A percentile compares a stretch with the other conserved stretches of the same genome.
Evolutionary conservation across 1,140 invertebrate genomes (phyloP).

Genomic region (Triops cancriformis): DNA sequence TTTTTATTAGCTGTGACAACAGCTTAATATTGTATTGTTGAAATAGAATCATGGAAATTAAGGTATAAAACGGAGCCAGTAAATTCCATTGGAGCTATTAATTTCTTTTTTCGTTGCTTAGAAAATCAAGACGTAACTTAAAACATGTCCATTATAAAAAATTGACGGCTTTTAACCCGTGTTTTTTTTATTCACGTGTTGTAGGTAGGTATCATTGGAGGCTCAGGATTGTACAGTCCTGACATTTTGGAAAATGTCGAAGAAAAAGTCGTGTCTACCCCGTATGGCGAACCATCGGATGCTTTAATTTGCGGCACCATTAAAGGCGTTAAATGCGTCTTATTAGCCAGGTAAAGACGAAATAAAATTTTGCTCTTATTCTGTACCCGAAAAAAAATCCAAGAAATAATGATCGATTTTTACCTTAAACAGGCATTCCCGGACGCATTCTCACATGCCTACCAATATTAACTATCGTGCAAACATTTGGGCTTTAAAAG

Average conservation of each 20-base stretch:
- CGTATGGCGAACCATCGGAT: constrained; percentile 80
- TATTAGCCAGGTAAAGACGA: constrained; percentile 59
- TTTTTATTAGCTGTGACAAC: too few relatives aligned
- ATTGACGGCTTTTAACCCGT: background rate
- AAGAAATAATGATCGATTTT: constrained; percentile 1
- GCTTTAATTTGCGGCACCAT: constrained; percentile 67
- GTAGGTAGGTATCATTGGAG: constrained; percentile 91
- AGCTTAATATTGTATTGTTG: too few relatives aligned
- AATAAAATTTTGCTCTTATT: constrained; percentile 9
- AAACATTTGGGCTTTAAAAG: constrained; percentile 87
- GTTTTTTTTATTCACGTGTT: background rate
- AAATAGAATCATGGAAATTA: too few relatives aligned
- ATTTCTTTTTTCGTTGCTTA: too few relatives aligned
- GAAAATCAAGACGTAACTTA: too few relatives aligned
- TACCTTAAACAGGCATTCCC: constrained; percentile 62
- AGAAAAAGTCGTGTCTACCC: constrained; percentile 59
- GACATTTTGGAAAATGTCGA: constrained; percentile 62
- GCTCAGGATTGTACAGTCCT: constrained; percentile 81
- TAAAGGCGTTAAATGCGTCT: constrained; percentile 62
- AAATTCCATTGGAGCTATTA: too few relatives aligned
- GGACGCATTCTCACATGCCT: constrained; percentile 71
- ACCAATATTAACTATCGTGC: constrained; percentile 88
- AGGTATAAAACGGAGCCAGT: too few relatives aligned
- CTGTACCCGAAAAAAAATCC: background rate
- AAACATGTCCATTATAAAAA: too few relatives aligned